Evolutionary conservation across 2,888 invertebrate species (phyloP).

Genomic region (Sphaerophoria rueppellii): DNA sequence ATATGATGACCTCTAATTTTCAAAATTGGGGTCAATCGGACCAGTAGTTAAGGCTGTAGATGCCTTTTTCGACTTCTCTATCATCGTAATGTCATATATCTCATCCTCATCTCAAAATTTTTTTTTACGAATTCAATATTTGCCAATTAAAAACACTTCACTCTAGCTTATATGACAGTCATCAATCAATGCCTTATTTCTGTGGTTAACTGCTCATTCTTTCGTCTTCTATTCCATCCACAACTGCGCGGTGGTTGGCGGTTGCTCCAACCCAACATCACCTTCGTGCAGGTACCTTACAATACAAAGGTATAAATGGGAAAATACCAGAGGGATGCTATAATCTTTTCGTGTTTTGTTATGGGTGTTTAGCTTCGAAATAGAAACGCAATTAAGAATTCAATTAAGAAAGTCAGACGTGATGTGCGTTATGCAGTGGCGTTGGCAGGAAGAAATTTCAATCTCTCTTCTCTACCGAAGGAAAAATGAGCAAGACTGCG

Average conservation of each 20-base stretch:
- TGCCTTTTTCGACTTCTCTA: too few relatives aligned
- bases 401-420: constrained; percentile 72
- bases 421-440: constrained; percentile 58
- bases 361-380: constrained; percentile 54
- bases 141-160: constrained; percentile 44
- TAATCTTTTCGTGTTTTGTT: constrained; percentile 59
- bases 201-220: constrained; percentile 44
- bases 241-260: too few relatives aligned
- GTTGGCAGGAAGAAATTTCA: too few relatives aligned
- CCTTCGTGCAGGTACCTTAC: constrained; percentile 55
- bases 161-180: constrained; percentile 31
- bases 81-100: too few relatives aligned
- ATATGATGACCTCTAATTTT: too few relatives aligned
- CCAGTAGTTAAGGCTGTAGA: too few relatives aligned
- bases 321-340: constrained; percentile 17
- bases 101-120: too few relatives aligned
- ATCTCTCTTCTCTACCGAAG: neutral
- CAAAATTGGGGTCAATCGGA: too few relatives aligned
- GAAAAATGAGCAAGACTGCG: constrained; percentile 1
- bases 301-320: constrained; percentile 29
- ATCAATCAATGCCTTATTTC: constrained; percentile 57
- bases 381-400: constrained; percentile 71
- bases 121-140: too few relatives aligned
- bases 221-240: neutral
- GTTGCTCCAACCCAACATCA: too few relatives aligned